A percentile compares a stretch with the other conserved stretches of the same genome.
These are phyloP conservation scores for Caradrina clavipalpis DNA, from an alignment of 2,888 invertebrate genomes.

Conservation along the genomic window DNA sequence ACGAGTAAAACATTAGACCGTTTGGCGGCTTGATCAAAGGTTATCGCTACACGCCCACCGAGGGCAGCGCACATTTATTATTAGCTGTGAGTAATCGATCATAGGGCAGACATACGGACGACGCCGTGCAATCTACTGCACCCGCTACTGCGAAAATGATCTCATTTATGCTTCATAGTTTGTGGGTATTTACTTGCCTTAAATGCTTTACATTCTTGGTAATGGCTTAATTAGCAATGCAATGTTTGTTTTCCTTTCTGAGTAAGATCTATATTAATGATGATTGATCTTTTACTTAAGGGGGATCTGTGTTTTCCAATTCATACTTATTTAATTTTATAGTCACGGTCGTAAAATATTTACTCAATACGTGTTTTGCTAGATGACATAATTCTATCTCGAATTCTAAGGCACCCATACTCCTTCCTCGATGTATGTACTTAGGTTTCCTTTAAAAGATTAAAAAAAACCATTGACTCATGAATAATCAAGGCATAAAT, in stretches of 20 bases:
- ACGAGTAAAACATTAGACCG: slow-evolving; percentile 73
- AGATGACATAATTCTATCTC: background rate
- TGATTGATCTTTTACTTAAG: background rate
- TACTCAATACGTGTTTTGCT: background rate
- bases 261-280: background rate
- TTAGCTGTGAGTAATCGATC: slow-evolving; percentile 73
- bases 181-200: slow-evolving; percentile 21
- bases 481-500: too few relatives aligned
- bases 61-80: slow-evolving; percentile 67
- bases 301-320: slow-evolving; percentile 20
- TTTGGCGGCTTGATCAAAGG: slow-evolving; percentile 82
- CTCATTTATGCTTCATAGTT: slow-evolving; percentile 20
- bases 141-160: slow-evolving; percentile 47
- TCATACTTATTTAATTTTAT: background rate
- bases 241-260: slow-evolving; percentile 10
- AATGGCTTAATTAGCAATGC: slow-evolving; percentile 3
- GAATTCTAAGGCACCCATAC: background rate
- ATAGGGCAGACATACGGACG: slow-evolving; percentile 73
- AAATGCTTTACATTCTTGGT: slow-evolving; percentile 2
- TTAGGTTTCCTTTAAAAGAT: too few relatives aligned
- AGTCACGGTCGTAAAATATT: background rate
- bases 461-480: too few relatives aligned
- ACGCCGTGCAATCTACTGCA: slow-evolving; percentile 48
- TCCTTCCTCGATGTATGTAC: too few relatives aligned
- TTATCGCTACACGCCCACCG: slow-evolving; percentile 79